phyloP scores from a whole-genome alignment of 2,888 invertebrate genomes.

The Ptychoptera contaminata region DNA sequence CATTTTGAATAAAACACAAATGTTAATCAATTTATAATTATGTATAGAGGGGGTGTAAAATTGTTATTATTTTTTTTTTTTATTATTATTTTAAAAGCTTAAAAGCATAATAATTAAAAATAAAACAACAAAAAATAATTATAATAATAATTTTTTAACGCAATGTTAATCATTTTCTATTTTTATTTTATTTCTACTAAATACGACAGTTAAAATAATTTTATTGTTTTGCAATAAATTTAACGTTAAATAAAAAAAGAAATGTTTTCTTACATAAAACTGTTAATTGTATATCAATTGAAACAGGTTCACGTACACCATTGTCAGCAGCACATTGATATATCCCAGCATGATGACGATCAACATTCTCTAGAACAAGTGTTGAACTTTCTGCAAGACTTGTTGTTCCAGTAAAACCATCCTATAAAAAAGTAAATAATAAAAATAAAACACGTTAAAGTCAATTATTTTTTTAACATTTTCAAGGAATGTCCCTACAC shows the following conservation, averaged over 20 bases:
- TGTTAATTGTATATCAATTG: constrained; percentile 35
- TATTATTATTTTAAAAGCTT: no score
- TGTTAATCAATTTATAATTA: no score
- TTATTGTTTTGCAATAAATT: no score
- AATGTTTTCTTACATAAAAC: constrained; percentile 32
- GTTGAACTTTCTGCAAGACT: constrained; percentile 34
- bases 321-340: constrained; percentile 38
- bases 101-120: no score
- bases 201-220: no score
- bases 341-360: constrained; percentile 35
- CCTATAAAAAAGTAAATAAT: constrained; percentile 10
- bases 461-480: background rate
- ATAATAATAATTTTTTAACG: no score
- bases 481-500: background rate
- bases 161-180: no score
- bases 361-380: constrained; percentile 34
- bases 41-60: no score
- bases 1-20: no score
- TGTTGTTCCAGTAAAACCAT: constrained; percentile 28
- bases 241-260: background rate
- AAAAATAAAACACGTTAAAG: constrained; percentile 1
- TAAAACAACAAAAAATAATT: no score
- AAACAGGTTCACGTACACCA: constrained; percentile 35
- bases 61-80: no score
- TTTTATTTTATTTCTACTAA: no score